Evolutionary conservation across 2,113 vertebrate genomes (phyloP).

Genomic region (Lophura nycthemera): DNA sequence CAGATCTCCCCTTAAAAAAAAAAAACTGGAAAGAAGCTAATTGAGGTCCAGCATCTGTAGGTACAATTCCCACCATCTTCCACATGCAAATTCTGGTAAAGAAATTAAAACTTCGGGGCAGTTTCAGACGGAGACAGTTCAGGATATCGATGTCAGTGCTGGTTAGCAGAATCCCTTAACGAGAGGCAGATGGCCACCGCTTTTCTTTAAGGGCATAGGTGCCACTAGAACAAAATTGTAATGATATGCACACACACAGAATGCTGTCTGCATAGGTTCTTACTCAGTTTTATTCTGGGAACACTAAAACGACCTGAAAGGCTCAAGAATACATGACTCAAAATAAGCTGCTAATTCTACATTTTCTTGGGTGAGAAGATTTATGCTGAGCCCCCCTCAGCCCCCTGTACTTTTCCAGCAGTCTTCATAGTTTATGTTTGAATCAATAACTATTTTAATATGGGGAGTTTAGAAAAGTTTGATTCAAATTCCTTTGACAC

Average conservation of each 20-base stretch:
- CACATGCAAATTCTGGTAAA: background rate
- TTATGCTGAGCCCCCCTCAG: background rate
- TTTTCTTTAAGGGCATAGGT: background rate
- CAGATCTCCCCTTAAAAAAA: background rate
- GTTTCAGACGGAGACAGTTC: background rate
- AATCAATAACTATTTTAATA: slow-evolving; percentile 51
- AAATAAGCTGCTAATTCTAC: background rate
- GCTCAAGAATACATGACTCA: background rate
- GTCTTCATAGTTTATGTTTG: slow-evolving; percentile 10
- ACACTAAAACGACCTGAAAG: slow-evolving; percentile 1
- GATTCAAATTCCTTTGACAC: slow-evolving; percentile 38
- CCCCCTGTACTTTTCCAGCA: background rate
- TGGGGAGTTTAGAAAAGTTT: slow-evolving; percentile 46
- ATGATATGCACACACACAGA: background rate
- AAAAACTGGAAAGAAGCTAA: background rate
- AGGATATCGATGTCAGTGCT: background rate
- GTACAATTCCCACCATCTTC: background rate
- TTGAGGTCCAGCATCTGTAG: rapidly evolving
- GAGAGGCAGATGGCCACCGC: background rate
- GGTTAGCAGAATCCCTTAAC: background rate
- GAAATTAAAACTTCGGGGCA: background rate
- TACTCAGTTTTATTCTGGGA: background rate
- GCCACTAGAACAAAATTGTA: background rate
- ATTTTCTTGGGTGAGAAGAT: slow-evolving; percentile 12
- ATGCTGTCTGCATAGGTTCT: background rate